Base-by-base conservation (phyloP, 2,888 invertebrate genomes). In the Cancer borealis region DNA sequence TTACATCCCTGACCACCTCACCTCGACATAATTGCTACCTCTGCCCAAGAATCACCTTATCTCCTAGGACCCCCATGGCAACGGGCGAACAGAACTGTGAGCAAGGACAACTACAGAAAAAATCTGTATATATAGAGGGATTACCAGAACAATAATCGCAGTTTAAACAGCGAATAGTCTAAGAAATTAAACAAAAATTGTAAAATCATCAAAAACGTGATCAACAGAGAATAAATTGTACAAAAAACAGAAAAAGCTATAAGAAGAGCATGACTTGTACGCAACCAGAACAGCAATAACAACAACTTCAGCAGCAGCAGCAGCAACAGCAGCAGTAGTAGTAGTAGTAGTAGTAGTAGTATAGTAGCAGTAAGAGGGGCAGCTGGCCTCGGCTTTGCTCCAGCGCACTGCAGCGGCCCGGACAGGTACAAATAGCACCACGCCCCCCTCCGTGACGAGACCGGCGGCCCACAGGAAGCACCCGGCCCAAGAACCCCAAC, bases 381-480 rank as follows among this genome's bases (percentile, higher is more conserved):
- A 87, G 87, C 79, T 26, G 47, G 93, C 90, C 66, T 54, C 84
- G 91, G 91, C 73, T 91, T 91, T 39, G 84, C 47, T 87, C 92
- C 30, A 60, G 92, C 73, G 94, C 94, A 94, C 94, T 94, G 94
- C 94, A 94, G 92, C 94, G 84, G 54, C 88, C 66, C 66, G 60
- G 94, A 94, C 94, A 94, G 94, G 94, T 94, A 94, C 94, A 92
- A 94, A 94, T 94, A 94, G 94, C 73, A 88, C 88, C 92, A 90
- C 94, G 94, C 94, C 94, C 94, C 92, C 94, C 94, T 94, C 94
- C 94, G 94, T 92, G 94, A 94, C 92, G 92, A 92, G 91, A 47
- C 84, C 45, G 87, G 39, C 93, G 91, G 87, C 91, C 93, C 93
- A 93, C 93, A 93, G 93, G 93, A 93, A 93, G 90, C 93, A 91